A percentile compares a stretch with the other conserved stretches of the same genome.
These are phyloP conservation scores for Spilarctia lutea DNA, from an alignment of 2,888 invertebrate species.

Conservation along the genomic window DNA sequence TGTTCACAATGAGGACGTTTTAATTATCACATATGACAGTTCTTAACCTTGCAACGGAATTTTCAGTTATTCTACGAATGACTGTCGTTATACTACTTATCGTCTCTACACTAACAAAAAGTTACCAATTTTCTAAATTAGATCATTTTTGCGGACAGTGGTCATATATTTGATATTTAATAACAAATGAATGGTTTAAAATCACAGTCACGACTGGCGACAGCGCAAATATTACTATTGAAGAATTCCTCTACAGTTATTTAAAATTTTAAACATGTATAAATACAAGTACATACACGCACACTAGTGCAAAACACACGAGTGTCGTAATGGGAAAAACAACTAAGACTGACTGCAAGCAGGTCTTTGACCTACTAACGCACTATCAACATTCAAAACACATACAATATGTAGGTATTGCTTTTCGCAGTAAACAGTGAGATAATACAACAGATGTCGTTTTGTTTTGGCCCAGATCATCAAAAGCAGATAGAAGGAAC, in stretches of 20 bases:
- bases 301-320: background rate
- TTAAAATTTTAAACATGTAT: conserved; percentile 3
- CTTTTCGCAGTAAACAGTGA: conserved; percentile 6
- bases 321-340: conserved; percentile 3
- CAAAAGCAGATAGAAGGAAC: background rate
- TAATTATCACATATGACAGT: background rate
- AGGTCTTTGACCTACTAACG: conserved; percentile 20
- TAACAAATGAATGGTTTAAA: background rate
- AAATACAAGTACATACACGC: background rate
- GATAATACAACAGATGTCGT: background rate
- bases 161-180: background rate
- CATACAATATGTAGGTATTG: background rate
- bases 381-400: conserved; percentile 12
- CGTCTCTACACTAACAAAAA: background rate
- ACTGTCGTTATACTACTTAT: background rate
- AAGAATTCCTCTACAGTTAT: background rate
- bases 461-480: background rate
- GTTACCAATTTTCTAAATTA: background rate
- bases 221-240: background rate
- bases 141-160: background rate
- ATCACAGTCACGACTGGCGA: background rate
- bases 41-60: background rate
- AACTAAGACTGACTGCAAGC: background rate
- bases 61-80: background rate
- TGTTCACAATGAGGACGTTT: background rate